Base-by-base conservation (phyloP, 2,797 vertebrate genomes). In the Rhabdophis nuchalis region DNA sequence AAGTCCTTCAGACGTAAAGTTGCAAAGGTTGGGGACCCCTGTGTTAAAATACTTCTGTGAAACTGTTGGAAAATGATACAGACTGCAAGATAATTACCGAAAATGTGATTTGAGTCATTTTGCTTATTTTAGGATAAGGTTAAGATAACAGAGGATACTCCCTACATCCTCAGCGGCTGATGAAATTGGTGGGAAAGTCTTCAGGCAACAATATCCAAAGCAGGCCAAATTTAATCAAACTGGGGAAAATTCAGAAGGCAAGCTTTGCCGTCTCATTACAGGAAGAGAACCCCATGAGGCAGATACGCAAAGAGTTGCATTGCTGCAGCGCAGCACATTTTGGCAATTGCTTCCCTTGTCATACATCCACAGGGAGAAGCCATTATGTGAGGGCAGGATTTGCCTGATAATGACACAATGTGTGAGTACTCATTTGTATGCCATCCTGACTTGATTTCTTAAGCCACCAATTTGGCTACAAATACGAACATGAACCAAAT, bases 111-210 rank as follows among this genome's bases (percentile, higher is more conserved):
- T 36, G 27, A 64, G 60, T 68, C 18, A 57, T 87, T 91, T 32
- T 52, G 85, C 93, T 95, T 87, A 92, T 92, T 92, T 0, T 11
- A 93, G 61, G 92, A 88, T 8, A 0, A 36, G 72, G 18, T 82
- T 82, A 82, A 94, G 93, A 95, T 91, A 93, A 91, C 57, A 72
- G 87, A 85, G 86, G 54, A 41, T 25, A 46, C 36, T 25, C 4
- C 20, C 20, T 82, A 46, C 72, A 25, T 46, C 23, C 72, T 82
- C 41, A 46, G 36, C 41, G 36, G 20, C 72, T 46, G 72, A 46
- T 46, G 36, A 82, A 82, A 82, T 82, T 82, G 72, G 72, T 10
- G 4, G 41, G 20, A 25, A 82, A 12, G 36, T 25, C 20, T 82
- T 82, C 36, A 46, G 72, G 20, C 36, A 46, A 82, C 36, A 82